Evolutionary conservation across 2,888 invertebrate species (phyloP), one percentile per base, ranked within the genome.

Genomic region (Cyclophora punctaria): DNA sequence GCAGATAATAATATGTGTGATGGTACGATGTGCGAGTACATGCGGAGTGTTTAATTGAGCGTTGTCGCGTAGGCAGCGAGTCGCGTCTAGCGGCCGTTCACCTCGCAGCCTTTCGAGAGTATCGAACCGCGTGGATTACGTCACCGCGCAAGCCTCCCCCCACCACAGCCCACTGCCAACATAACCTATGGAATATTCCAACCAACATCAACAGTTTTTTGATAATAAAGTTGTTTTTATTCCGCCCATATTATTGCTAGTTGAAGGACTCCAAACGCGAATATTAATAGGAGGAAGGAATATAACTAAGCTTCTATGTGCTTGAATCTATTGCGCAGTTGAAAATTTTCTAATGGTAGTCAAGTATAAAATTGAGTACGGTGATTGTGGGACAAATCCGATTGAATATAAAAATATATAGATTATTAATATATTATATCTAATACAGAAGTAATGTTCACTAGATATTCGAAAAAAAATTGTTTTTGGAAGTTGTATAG

Each of bases 11-110:
- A 37, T 57, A 57, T 59, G 59, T 57, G 56, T 60, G 20, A 2
- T 52, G 56, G 60, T 64, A 64, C 56, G 5, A 37, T 37, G 37
- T 37, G 37, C 37, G 37, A 37, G 37, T 74, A 70, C 71, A 77
- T 78, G 80, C 74, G 74, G 79, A 79, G 80, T 79, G 79, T 80
- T 80, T 83, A 83, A 84, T 83, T 84, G 84, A 83, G 80, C 73
- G 71, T 77, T 72, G 69, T 34, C 20, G 44, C 34, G 81, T 80
- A 81, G 83, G 82, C 83, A 71, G 79, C 68, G 75, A 67, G 67
- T 85, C 81, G 85, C 83, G 78, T 87, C 86, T 85, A 86, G 84
- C 78, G 86, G 80, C 58, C 85, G 71, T 75, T 78, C 83, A 85
- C 83, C 85, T 66, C 79, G 67, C 78, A 74, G 83, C 80, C 83